Percentiles rank a stretch among this genome's conserved stretches.
phyloP scores from a whole-genome alignment of 2,113 vertebrate species.

The Motacilla alba region DNA sequence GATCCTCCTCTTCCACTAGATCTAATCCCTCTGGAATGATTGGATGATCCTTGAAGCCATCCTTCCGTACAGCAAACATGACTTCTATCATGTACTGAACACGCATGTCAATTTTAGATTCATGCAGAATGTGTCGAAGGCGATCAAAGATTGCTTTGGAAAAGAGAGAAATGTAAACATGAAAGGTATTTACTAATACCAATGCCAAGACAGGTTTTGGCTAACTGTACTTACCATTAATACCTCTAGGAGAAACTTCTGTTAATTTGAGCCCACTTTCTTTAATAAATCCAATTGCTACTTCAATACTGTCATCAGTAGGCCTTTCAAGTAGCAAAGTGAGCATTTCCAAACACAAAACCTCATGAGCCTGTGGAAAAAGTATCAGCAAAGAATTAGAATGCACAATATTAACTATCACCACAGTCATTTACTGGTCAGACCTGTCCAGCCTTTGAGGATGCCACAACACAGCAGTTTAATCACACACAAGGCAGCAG shows the following conservation, averaged over 20 bases:
- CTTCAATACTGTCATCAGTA: slow-evolving; percentile 97
- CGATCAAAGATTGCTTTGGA: slow-evolving; percentile 94
- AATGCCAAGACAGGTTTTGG: not conserved
- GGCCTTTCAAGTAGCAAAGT: slow-evolving; percentile 95
- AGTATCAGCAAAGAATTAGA: not conserved
- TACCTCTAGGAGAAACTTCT: slow-evolving; percentile 92
- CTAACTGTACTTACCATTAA: slow-evolving; percentile 82
- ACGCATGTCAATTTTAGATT: slow-evolving; percentile 96
- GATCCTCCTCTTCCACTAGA: slow-evolving; percentile 95
- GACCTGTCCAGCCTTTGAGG: not conserved
- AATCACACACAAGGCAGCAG: not conserved
- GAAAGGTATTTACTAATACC: not conserved
- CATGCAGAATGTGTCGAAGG: slow-evolving; percentile 94
- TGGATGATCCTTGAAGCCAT: slow-evolving; percentile 97
- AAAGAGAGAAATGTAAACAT: not conserved
- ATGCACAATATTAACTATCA: not conserved
- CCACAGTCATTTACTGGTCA: not conserved
- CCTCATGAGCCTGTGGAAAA: slow-evolving; percentile 87
- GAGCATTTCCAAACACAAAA: slow-evolving; percentile 96
- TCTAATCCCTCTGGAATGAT: slow-evolving; percentile 89
- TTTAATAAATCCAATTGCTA: slow-evolving; percentile 95
- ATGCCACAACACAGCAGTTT: not conserved
- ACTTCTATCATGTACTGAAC: slow-evolving; percentile 99
- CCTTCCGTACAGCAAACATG: slow-evolving; percentile 98
- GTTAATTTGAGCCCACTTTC: slow-evolving; percentile 97